Conservation (phyloP, 2,113 vertebrate species). For the Poeciliopsis turrubarensis region DNA sequence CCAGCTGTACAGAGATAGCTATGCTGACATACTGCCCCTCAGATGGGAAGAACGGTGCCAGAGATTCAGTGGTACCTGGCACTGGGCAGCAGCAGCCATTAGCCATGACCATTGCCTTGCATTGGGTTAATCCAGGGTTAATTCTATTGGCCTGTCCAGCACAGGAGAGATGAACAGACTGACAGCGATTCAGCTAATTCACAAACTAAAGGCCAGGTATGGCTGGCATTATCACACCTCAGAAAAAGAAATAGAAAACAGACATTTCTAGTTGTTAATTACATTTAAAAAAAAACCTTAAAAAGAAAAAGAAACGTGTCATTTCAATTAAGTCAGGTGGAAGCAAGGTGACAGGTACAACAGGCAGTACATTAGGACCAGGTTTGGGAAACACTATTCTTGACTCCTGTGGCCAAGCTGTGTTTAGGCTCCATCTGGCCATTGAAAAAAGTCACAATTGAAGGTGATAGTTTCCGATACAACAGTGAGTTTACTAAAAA, state of each 20-base stretch:
- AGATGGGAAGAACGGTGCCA: constrained; percentile 62
- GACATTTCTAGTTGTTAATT: constrained; percentile 17
- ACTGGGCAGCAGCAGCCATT: constrained; percentile 59
- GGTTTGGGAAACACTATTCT: no score
- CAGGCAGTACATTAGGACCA: no score
- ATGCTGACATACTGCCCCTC: constrained; percentile 66
- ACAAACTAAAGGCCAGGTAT: constrained; percentile 41
- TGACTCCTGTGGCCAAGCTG: no score
- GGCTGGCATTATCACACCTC: constrained; percentile 30
- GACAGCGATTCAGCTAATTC: constrained; percentile 54
- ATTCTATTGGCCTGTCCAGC: constrained; percentile 69
- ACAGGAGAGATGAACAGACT: constrained; percentile 58
- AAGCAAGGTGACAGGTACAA: no score
- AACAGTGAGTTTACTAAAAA: no score
- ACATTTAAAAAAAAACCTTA: constrained; percentile 19
- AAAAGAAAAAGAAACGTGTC: no score
- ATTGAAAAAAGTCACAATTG: no score
- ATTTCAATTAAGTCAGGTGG: background rate
- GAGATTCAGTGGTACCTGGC: constrained; percentile 73
- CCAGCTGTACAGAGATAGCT: constrained; percentile 74
- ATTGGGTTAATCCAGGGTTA: constrained; percentile 78
- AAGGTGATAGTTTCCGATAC: no score
- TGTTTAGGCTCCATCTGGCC: no score
- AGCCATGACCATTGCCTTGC: constrained; percentile 73
- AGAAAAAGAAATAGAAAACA: constrained; percentile 37